Base-by-base conservation (phyloP, 2,888 invertebrate species). In the Hesperia comma region DNA sequence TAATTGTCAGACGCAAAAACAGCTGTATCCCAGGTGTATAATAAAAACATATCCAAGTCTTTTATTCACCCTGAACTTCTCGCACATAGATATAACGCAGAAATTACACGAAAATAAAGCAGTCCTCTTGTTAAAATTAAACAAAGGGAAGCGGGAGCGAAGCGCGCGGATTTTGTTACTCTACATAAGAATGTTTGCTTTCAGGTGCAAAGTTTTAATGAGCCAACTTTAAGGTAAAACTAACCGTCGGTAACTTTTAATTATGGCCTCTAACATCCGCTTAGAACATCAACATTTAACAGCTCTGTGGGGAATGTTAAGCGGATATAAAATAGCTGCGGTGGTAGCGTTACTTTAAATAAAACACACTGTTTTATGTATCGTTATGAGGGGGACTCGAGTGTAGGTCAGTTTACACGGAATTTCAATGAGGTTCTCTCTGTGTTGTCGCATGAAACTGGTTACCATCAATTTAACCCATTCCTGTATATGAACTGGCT, bases 171-270 rank as follows among this genome's bases (percentile, higher is more conserved):
- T 84, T 85, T 79, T 75, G 82, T 80, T 77, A 75, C 77, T 72
- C 72, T 76, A 72, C 79, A 76, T 81, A 86, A 85, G 86, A 88
- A 86, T 86, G 85, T 85, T 85, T 84, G 83, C 84, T 81, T 83
- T 83, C 84, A 87, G 85, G 85, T 85, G 84, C 74, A 79, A 89
- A 90, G 83, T 90, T 90, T 90, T 90, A 90, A 90, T 87, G 90
- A 88, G 86, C 77, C 79, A 88, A 87, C 85, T 87, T 85, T 79
- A 81, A 83, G 84, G 84, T 85, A 81, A 82, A 88, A 89, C 90
- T 87, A 87, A 72, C 70, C 73, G 83, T 82, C 82, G 77, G 76
- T 75, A 87, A 90, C 86, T 89, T 88, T 88, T 89, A 90, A 89
- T 88, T 88, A 86, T 87, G 81, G 83, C 80, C 79, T 76, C 83